phyloP scores from a whole-genome alignment of 2,797 vertebrate genomes.

The Gymnodraco acuticeps region DNA sequence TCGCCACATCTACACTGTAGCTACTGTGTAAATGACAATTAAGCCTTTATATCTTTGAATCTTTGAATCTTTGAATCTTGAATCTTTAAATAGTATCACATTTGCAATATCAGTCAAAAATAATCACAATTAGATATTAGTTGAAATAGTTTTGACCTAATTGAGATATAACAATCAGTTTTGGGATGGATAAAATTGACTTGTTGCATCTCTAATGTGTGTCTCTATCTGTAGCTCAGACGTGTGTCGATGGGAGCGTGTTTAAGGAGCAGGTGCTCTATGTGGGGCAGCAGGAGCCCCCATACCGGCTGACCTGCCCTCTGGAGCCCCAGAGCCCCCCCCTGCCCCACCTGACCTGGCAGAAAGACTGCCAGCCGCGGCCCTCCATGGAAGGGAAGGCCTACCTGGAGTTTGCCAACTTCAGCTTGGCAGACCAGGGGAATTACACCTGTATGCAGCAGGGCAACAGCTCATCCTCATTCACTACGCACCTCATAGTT shows the following conservation, averaged over 20 bases:
- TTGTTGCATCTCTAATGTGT: background rate
- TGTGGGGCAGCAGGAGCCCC: conserved; percentile 37
- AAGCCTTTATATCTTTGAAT: too few relatives aligned
- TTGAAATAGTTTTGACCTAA: background rate
- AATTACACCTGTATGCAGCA: conserved; percentile 76
- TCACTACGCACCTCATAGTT: conserved; percentile 67
- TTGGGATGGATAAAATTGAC: background rate
- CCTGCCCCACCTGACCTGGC: conserved; percentile 58
- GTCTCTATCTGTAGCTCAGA: conserved; percentile 60
- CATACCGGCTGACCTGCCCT: conserved; percentile 66
- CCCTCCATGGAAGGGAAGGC: conserved; percentile 34
- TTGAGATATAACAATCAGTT: background rate
- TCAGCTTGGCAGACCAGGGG: conserved; percentile 60
- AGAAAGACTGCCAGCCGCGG: conserved; percentile 69
- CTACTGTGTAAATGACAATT: too few relatives aligned
- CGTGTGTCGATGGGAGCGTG: conserved; percentile 63
- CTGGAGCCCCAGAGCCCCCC: conserved; percentile 30
- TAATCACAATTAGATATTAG: too few relatives aligned
- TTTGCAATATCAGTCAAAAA: too few relatives aligned
- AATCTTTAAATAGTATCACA: too few relatives aligned
- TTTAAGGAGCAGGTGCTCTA: conserved; percentile 59
- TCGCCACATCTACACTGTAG: too few relatives aligned
- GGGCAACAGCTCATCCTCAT: conserved; percentile 53
- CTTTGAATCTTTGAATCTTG: too few relatives aligned
- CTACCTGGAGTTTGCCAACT: conserved; percentile 65